Evolutionary conservation across 2,888 invertebrate genomes (phyloP), one percentile per base, ranked within the genome.

Genomic region (Oxyteleia sp.): DNA sequence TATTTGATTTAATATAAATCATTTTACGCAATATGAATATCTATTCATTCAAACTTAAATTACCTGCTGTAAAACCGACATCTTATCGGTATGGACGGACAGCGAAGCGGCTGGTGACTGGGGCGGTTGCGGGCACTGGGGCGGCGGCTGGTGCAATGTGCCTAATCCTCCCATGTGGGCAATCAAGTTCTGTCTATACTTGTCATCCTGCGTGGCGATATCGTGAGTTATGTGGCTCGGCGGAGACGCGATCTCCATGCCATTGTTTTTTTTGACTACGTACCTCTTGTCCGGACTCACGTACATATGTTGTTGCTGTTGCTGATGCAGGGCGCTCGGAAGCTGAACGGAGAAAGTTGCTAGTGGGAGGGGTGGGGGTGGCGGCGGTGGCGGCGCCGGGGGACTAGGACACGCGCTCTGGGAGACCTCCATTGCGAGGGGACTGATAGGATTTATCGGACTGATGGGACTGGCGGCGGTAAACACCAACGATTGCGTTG

Each of bases 201-300:
- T 90, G 79, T 94, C 94, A 90, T 89, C 95, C 93, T 96, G 89
- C 74, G 82, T 89, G 43, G 80, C 83, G 95, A 92, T 95, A 51
- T 89, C 89, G 20, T 87, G 86, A 45, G 85, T 71, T 95, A 91
- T 94, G 64, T 88, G 89, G 11, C 86, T 76, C 49, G 88, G 84
- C 13, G 87, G 72, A 20, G 87, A 71, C 16, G 82, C 75, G 10
- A 90, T 86, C 29, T 92, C 93, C 89, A 90, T 87, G n/a, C 82
- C 84, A 61, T 88, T 92, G 84, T 91, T 95, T 91, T 96, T 96
- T 81, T 96, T 94, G 88, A 96, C 95, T 84, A 95, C 93, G 81
- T 91, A 93, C 90, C 96, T 96, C 91, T 96, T 96, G 57, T 96
- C 96, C 38, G 94, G 93, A 87, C 94, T 89, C 66, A 92, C 89